Evolutionary conservation across 2,888 invertebrate species (phyloP).

Genomic region (Tortrix viridana): DNA sequence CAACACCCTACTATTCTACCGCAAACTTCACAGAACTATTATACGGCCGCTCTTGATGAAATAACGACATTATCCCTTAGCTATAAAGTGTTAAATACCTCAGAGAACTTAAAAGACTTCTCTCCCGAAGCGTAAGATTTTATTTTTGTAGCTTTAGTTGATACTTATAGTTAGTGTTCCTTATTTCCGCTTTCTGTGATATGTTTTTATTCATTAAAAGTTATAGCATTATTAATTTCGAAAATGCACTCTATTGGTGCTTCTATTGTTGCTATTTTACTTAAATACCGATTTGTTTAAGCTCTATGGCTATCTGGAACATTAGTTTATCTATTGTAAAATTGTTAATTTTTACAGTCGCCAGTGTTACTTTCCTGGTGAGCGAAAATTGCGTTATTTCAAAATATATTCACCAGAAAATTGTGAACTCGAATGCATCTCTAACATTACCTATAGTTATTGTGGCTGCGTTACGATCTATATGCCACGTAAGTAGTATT

Average conservation of each 20-base stretch:
- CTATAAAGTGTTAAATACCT: not conserved
- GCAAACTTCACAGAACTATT: not conserved
- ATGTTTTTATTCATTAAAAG: too few species aligned
- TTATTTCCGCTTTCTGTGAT: too few species aligned
- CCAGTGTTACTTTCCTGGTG: not conserved
- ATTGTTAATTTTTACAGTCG: not conserved
- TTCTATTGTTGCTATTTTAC: too few species aligned
- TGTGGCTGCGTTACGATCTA: not conserved
- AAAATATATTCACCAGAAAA: not conserved
- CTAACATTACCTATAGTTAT: not conserved
- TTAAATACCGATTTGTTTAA: too few species aligned
- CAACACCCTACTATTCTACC: not conserved
- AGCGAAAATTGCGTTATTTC: not conserved
- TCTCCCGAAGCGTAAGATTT: not conserved
- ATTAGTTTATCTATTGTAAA: not conserved
- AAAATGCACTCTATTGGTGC: too few species aligned
- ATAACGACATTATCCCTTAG: not conserved
- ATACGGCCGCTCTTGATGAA: not conserved
- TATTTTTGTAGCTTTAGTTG: too few species aligned
- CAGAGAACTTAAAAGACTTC: not conserved
- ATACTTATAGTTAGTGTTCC: too few species aligned
- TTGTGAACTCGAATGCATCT: not conserved
- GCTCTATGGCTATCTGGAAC: too few species aligned
- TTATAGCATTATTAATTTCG: too few species aligned
- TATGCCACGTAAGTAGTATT: not conserved